Evolutionary conservation across 1,140 invertebrate genomes (phyloP), one percentile per base, ranked within the genome.

Genomic region (Atta colombica): DNA sequence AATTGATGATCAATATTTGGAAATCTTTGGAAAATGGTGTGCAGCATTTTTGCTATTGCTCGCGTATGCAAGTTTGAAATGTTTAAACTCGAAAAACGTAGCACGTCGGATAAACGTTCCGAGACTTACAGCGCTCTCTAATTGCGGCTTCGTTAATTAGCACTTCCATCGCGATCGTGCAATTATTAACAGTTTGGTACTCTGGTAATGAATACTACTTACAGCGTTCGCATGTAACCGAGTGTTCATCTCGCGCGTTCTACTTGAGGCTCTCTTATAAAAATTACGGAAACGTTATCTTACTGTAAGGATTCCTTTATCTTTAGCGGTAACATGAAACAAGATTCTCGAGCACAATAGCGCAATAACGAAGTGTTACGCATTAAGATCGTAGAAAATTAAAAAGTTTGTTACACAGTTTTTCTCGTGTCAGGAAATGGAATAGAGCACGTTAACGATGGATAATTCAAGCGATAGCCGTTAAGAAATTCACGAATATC

Each of bases 111-210:
- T 86, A 85, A 78, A 72, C 39, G 45, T 78, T 49, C 53, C 60
- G 61, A 78, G 53, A 71, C 69, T 66, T 71, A 88, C 51, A n/a
- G 69, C 16, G 25, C 65, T 84, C 49, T 82, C 85, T 88, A 88
- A 88, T 88, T 82, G 75, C 65, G 71, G 60, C 55, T 84, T 61
- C 85, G 53, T 78, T 88, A 88, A 88, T 88, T 88, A 88, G 77
- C 68, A 60, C 71, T 69, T 69, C 71, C 71, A 82, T 82, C 71
- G 63, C 45, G 60, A 82, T 82, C 77, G 77, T 60, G 61, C 87
- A 81, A 88, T 87, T 84, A 84, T 84, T 88, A 87, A 84, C 85
- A 88, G 87, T 88, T 87, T 88, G 87, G 68, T 87, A 88, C 35
- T 85, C 77, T 58, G 18, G 68, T 87, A 87, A 88, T 84, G 71